Base-by-base conservation (phyloP, 2,888 invertebrate genomes). In the Teinopalpus imperialis region DNA sequence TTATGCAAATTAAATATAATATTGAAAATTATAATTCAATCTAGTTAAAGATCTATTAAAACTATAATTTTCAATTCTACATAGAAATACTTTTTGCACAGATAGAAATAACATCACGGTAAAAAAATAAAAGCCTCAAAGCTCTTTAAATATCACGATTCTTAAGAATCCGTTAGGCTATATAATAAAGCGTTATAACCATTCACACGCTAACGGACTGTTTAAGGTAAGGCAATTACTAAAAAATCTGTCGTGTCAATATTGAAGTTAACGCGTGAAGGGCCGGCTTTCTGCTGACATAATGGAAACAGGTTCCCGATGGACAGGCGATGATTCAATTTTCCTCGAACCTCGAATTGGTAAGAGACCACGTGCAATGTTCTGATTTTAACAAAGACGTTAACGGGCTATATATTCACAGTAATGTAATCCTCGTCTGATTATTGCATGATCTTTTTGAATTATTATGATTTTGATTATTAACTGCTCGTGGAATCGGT, bases 181-280 rank as follows among this genome's bases (percentile, higher is more conserved):
- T 51, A 54, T 49, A 39, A 45, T 51, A 48, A 45, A 12, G 39
- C 23, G 35, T 46, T 50, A 49, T 52, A 54, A 49, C 23, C 45
- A 49, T 53, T 43, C 55, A 61, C 61, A 62, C 60, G 59, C 50
- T 36, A 48, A 47, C 63, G 59, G 55, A 54, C 57, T 52, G 60
- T 59, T 51, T 48, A 56, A 58, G 60, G 56, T 48, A 55, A 57
- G 62, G 73, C 73, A 72, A 79, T 77, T 72, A 75, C 71, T 76
- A 61, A 74, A 78, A 77, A 73, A 72, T 73, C 70, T 70, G 58
- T 39, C 47, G 44, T 54, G 70, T 67, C 64, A 80, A 78, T 76
- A 80, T 80, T 78, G 70, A 70, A 64, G 47, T 30, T 43, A 43
- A 34, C 53, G 64, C 66, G 69, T 66, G 66, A 71, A 68, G 60